Percentiles rank a stretch among this genome's conserved stretches.
Evolutionary conservation across 1,140 invertebrate genomes (phyloP).

Genomic region (Drosophila lowei): DNA sequence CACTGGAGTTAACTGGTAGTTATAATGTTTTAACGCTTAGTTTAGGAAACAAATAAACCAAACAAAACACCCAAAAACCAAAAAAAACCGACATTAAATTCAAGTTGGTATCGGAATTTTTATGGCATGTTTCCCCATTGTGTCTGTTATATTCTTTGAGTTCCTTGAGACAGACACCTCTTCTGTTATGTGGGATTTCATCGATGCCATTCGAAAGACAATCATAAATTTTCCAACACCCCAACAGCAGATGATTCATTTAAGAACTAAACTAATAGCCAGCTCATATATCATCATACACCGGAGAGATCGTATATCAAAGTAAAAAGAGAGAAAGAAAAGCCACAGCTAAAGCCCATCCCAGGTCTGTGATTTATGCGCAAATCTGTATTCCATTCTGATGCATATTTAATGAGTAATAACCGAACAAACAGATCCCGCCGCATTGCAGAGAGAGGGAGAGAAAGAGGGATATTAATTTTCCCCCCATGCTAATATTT

Average conservation of each 20-base stretch:
- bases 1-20: slow-evolving; percentile 39
- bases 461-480: neutral
- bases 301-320: slow-evolving; percentile 33
- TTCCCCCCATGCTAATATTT: slow-evolving; percentile 28
- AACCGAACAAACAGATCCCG: slow-evolving; percentile 12
- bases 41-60: slow-evolving; percentile 28
- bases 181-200: slow-evolving; percentile 33
- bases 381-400: slow-evolving; percentile 35
- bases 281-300: slow-evolving; percentile 54
- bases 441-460: slow-evolving; percentile 10
- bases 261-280: slow-evolving; percentile 63
- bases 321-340: slow-evolving; percentile 10
- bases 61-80: neutral
- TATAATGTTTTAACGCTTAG: slow-evolving; percentile 51
- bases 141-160: slow-evolving; percentile 10
- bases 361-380: slow-evolving; percentile 58
- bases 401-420: slow-evolving; percentile 63
- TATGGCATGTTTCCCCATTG: slow-evolving; percentile 42
- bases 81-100: slow-evolving; percentile 34
- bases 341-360: slow-evolving; percentile 14
- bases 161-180: slow-evolving; percentile 40
- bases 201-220: slow-evolving; percentile 49
- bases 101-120: slow-evolving; percentile 37
- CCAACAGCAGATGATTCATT: slow-evolving; percentile 44
- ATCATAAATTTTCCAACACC: slow-evolving; percentile 41